phyloP scores from a whole-genome alignment of 2,113 vertebrate genomes.

The Thryonomys swinderianus region DNA sequence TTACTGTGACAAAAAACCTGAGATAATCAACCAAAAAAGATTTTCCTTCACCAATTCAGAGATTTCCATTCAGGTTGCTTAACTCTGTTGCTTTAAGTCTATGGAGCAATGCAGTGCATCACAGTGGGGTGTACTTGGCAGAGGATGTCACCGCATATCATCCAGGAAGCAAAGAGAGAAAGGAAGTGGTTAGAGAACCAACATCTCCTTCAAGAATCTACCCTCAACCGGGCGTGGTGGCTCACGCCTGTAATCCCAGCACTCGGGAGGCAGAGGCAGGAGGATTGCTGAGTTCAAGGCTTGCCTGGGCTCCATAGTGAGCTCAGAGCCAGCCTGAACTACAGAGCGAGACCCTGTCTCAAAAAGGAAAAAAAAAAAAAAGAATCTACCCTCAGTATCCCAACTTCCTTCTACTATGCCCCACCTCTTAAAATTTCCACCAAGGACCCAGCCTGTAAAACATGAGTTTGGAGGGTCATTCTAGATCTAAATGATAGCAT shows the following conservation, averaged over 20 bases:
- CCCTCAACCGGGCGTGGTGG: too few relatives aligned
- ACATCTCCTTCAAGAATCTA: background rate
- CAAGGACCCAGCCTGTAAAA: background rate
- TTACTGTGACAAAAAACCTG: background rate
- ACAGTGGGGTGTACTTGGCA: background rate
- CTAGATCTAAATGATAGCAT: background rate
- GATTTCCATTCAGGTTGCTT: background rate
- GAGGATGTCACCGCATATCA: background rate
- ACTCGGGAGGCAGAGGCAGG: too few relatives aligned
- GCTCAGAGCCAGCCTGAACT: too few relatives aligned
- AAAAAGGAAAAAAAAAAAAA: too few relatives aligned
- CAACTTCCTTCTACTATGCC: background rate
- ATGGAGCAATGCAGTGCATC: background rate
- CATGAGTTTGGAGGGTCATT: background rate
- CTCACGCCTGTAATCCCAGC: too few relatives aligned
- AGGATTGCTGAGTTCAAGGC: too few relatives aligned
- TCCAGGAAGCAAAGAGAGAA: background rate
- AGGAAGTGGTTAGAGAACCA: background rate
- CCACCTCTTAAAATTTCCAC: background rate
- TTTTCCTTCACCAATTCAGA: background rate
- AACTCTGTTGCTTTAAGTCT: background rate
- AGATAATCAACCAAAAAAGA: background rate
- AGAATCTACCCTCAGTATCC: background rate
- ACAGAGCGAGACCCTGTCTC: too few relatives aligned
- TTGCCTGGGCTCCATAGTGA: too few relatives aligned